Evolutionary conservation across 2,797 vertebrate genomes (phyloP), one percentile per base, ranked within the genome.

Genomic region (Esox lucius): DNA sequence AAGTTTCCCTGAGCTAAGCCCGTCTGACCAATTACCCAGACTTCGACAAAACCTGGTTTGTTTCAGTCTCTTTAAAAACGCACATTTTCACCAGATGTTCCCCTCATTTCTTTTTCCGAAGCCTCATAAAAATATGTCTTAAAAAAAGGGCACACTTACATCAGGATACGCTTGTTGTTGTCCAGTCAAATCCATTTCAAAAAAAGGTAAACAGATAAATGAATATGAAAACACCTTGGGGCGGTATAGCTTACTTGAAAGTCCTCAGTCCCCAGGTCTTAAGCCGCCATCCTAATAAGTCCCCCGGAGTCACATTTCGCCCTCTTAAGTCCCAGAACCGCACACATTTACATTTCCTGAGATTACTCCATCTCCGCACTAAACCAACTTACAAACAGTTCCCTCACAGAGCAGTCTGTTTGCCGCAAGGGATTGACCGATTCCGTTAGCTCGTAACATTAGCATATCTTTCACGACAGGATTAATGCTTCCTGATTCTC

Each of bases 1-100:
- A 86, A 91, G 87, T 93, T 93, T 94, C 91, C 90, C 87, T 94
- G 90, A 92, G 91, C 91, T 92, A 87, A 92, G 91, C 81, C 85
- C 85, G 83, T 75, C 78, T 80, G 81, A 92, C 88, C 92, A 91
- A 90, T 90, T 91, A 92, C 90, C 86, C 7, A 89, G 86, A 89
- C 85, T 90, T 87, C 87, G 78, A 94, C 93, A 93, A 91, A 91
- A 90, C 89, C 66, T 1, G 82, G 88, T 92, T 91, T 94, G 93
- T 94, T 92, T 81, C 51, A 86, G 82, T 78, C 82, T 84, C 77
- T 89, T 90, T 81, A 77, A 86, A 90, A 83, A 35, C 77, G 82
- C 71, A 90, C 75, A 3, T 88, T 92, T 87, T 85, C 85, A 80
- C 89, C 92, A 93, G 87, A 90, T 90, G 89, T 90, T 89, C 86